These are phyloP conservation scores for Plebejus argus DNA, from an alignment of 2,888 invertebrate genomes.

Conservation along the genomic window DNA sequence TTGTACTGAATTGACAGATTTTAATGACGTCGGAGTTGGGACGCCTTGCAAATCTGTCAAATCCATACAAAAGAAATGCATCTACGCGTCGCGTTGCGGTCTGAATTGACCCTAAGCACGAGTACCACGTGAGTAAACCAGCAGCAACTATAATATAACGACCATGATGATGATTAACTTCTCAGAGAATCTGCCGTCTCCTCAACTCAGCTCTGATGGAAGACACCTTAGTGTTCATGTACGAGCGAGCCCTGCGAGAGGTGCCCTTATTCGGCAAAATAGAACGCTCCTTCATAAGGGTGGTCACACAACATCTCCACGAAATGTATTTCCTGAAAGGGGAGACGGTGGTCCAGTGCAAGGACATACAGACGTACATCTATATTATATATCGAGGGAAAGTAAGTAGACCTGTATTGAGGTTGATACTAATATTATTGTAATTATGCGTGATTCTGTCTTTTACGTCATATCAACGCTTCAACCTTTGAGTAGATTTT, in stretches of 20 bases:
- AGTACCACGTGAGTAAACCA: no score
- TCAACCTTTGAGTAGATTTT: no score
- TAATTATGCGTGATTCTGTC: no score
- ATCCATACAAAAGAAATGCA: no score
- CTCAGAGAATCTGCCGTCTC: conserved; percentile 70
- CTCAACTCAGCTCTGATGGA: conserved; percentile 77
- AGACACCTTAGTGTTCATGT: conserved; percentile 77
- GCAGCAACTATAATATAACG: not conserved
- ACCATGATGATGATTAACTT: not conserved
- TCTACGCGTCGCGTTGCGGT: no score
- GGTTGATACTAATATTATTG: not conserved
- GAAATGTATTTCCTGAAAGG: conserved; percentile 77
- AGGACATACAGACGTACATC: conserved; percentile 71
- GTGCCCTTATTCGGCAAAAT: conserved; percentile 78
- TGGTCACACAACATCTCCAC: conserved; percentile 73
- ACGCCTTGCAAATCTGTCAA: no score
- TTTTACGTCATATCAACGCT: no score
- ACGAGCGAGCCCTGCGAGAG: conserved; percentile 73
- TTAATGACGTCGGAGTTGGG: no score
- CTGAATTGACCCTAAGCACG: no score
- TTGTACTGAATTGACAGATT: no score
- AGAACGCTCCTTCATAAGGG: conserved; percentile 77
- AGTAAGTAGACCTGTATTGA: conserved; percentile 49
- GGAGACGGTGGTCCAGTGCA: conserved; percentile 71
- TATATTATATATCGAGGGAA: conserved; percentile 77